A percentile compares a stretch with the other conserved stretches of the same genome.
Evolutionary conservation across 2,797 vertebrate species (phyloP).

Genomic region (Acrossocheilus fasciatus): DNA sequence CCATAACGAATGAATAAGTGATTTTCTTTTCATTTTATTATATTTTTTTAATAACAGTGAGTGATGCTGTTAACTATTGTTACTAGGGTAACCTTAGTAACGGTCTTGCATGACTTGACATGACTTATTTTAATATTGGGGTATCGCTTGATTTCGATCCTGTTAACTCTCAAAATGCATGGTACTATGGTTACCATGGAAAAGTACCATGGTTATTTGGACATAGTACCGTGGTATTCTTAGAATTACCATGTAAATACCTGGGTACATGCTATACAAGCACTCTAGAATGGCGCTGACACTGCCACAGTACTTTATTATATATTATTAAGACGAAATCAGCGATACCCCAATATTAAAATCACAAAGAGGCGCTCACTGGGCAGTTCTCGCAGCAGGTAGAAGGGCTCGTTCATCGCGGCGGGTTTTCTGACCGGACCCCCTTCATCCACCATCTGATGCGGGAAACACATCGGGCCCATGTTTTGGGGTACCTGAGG

Average conservation of each 20-base stretch:
- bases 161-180: neutral
- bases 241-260: neutral
- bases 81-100: neutral
- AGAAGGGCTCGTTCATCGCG: constrained; percentile 89
- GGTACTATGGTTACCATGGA: neutral
- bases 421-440: constrained; percentile 82
- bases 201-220: neutral
- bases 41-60: neutral
- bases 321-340: neutral
- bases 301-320: neutral
- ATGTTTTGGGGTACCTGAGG: constrained; percentile 80
- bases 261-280: neutral
- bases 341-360: neutral
- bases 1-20: neutral
- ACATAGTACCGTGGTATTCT: neutral
- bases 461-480: constrained; percentile 75
- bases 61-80: neutral
- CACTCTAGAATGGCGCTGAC: neutral
- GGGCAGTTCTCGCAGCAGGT: constrained; percentile 90
- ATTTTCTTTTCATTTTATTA: neutral
- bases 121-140: too few relatives aligned
- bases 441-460: constrained; percentile 84
- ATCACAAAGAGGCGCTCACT: constrained; percentile 71
- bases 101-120: too few relatives aligned
- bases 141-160: too few relatives aligned